Evolutionary conservation across 2,797 vertebrate species (phyloP).

Genomic region (Schizopygopsis malacanthus): DNA sequence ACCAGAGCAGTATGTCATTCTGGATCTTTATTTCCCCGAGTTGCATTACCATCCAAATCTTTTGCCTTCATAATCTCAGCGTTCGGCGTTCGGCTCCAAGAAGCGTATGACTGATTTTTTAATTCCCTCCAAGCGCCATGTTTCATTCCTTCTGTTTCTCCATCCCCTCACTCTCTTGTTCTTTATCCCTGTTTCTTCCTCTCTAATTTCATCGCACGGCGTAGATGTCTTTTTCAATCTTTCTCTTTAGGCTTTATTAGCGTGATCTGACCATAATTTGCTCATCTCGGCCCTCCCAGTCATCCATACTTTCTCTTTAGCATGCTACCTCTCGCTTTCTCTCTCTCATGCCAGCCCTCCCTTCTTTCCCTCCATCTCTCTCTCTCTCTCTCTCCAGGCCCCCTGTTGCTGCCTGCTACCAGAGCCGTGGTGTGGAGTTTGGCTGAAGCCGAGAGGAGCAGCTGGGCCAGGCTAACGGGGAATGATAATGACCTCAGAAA

Average conservation of each 20-base stretch:
- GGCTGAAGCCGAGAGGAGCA: constrained; percentile 98
- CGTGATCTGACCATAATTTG: constrained; percentile 56
- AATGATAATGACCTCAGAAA: constrained; percentile 99
- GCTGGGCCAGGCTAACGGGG: constrained; percentile 99
- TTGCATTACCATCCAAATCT: constrained; percentile 62
- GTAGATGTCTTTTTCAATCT: constrained; percentile 48
- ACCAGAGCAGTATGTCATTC: constrained; percentile 56
- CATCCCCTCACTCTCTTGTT: constrained; percentile 51
- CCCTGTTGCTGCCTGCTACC: constrained; percentile 94
- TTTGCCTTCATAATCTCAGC: constrained; percentile 62
- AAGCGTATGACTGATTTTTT: constrained; percentile 66
- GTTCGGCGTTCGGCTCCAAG: constrained; percentile 60
- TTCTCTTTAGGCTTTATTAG: constrained; percentile 49
- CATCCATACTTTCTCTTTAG: constrained; percentile 44
- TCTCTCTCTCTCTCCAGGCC: constrained; percentile 72
- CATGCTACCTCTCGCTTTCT: constrained; percentile 20
- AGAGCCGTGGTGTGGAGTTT: constrained; percentile 91
- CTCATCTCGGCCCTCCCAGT: constrained; percentile 36
- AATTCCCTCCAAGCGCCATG: constrained; percentile 62
- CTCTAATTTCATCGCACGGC: constrained; percentile 44
- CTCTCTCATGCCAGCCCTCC: constrained; percentile 42
- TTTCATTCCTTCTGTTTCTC: constrained; percentile 62
- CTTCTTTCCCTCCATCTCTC: constrained; percentile 30
- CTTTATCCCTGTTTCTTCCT: constrained; percentile 55
- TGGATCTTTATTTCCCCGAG: constrained; percentile 58